These are phyloP conservation scores for Acromyrmex heyeri DNA, from an alignment of 1,140 invertebrate genomes.

Conservation along the genomic window DNA sequence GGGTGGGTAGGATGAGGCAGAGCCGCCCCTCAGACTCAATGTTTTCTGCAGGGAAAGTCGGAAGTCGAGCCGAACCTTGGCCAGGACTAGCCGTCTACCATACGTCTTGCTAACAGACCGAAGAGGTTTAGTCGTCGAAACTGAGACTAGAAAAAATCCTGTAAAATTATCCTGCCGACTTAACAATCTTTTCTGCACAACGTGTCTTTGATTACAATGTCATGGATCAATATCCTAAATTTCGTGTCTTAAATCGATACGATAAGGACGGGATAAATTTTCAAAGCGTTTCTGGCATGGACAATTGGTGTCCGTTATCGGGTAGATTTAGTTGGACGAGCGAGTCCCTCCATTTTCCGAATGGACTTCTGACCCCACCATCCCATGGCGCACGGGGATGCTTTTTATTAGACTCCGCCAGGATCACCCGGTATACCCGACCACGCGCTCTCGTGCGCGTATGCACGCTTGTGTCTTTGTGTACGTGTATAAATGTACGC, in stretches of 20 bases:
- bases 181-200: too few species aligned
- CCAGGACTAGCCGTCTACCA: constrained; percentile 85
- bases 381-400: constrained; percentile 80
- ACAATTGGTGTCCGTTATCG: constrained; percentile 85
- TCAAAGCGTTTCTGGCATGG: constrained; percentile 51
- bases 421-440: constrained; percentile 80
- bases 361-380: constrained; percentile 86
- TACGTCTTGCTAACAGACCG: constrained; percentile 85
- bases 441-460: constrained; percentile 12
- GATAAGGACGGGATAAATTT: constrained; percentile 20
- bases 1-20: constrained; percentile 74
- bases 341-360: constrained; percentile 86
- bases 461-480: neutral
- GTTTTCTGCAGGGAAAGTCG: constrained; percentile 87
- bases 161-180: constrained; percentile 71
- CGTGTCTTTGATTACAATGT: too few species aligned
- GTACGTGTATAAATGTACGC: constrained; percentile 29
- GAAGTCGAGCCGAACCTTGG: constrained; percentile 86
- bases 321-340: constrained; percentile 86
- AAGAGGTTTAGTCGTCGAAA: constrained; percentile 81
- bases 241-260: constrained; percentile 70
- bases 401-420: constrained; percentile 86
- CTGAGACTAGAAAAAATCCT: constrained; percentile 68
- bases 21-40: constrained; percentile 84
- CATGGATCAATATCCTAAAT: neutral